Conservation (phyloP, 30 jellyfish, hydroid and myxozoan species). For the Aurelia aurita complex sp. Pacific region DNA sequence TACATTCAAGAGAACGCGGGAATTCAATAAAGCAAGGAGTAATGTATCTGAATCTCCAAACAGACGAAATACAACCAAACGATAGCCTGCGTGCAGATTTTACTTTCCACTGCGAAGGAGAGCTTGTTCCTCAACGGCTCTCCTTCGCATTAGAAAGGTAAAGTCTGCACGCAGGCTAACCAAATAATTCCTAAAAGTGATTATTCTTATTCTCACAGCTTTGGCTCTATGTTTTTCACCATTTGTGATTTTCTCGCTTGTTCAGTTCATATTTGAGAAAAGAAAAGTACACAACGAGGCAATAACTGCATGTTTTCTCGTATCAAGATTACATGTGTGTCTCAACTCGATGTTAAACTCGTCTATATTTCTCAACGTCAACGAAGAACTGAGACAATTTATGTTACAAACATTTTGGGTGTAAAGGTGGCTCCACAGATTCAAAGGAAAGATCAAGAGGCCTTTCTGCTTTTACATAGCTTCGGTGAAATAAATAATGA, state of each 20-base stretch:
- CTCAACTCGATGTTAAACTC: conserved; percentile 37
- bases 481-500: too few species aligned
- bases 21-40: background rate
- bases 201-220: conserved; percentile 2
- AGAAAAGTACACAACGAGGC: background rate
- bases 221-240: conserved; percentile 8
- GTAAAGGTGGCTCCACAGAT: too few species aligned
- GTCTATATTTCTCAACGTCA: conserved; percentile 6
- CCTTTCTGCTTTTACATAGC: too few species aligned
- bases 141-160: too few species aligned
- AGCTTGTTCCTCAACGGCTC: too few species aligned
- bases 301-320: background rate
- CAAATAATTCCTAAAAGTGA: conserved; percentile 25
- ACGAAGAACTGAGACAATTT: conserved; percentile 28
- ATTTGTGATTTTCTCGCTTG: conserved; percentile 4
- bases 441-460: too few species aligned
- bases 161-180: too few species aligned
- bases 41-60: background rate
- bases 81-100: too few species aligned
- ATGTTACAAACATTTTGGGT: background rate
- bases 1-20: conserved; percentile 34
- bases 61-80: conserved; percentile 22
- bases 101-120: too few species aligned
- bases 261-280: conserved; percentile 1
- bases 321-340: conserved; percentile 26